A percentile compares a stretch with the other conserved stretches of the same genome.
Evolutionary conservation across 2,888 invertebrate species (phyloP).

Genomic region (Noctua janthina): DNA sequence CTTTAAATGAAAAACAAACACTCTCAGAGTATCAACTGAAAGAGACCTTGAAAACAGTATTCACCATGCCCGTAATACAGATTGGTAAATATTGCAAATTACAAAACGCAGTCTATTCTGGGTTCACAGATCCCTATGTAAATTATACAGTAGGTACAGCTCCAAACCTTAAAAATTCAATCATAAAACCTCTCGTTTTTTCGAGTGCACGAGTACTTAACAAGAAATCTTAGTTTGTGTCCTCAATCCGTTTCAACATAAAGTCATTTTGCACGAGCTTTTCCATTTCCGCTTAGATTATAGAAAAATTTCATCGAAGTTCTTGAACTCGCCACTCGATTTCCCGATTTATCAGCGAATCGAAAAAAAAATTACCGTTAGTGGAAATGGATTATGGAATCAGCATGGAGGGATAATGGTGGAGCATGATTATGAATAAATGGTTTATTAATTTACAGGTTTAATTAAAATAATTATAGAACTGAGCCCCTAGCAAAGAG

Average conservation of each 20-base stretch:
- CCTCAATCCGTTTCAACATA: constrained; percentile 55
- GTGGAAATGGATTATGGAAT: constrained; percentile 15
- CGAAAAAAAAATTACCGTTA: constrained; percentile 35
- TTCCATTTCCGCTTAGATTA: constrained; percentile 68
- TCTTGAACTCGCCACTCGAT: constrained; percentile 63
- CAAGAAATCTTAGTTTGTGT: constrained; percentile 55
- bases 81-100: neutral
- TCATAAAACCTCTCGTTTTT: constrained; percentile 27
- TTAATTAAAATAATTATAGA: neutral
- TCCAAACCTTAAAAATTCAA: constrained; percentile 20
- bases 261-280: constrained; percentile 62
- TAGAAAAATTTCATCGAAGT: constrained; percentile 60
- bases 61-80: neutral
- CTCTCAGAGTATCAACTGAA: too few relatives aligned
- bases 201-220: constrained; percentile 23
- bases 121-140: neutral
- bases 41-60: neutral
- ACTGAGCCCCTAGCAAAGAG: neutral
- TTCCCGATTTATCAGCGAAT: constrained; percentile 56
- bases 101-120: neutral
- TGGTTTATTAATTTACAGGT: neutral
- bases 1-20: neutral
- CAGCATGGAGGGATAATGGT: neutral
- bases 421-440: neutral
- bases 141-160: neutral